Conservation (phyloP, 2,113 vertebrate genomes). For the Coracopsis vasa region DNA sequence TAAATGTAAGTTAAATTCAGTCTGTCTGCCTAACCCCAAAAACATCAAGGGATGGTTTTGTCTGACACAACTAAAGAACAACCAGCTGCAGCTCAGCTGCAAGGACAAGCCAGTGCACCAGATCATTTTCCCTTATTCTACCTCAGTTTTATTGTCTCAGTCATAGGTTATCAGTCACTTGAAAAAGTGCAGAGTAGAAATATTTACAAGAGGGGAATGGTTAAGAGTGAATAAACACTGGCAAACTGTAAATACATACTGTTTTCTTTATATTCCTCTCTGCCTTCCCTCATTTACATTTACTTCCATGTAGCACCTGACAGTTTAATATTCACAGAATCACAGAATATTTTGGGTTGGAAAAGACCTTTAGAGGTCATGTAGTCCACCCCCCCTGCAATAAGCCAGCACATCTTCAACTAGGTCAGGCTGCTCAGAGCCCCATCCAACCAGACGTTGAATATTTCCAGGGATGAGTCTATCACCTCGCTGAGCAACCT, state of each 20-base stretch:
- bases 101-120: not conserved
- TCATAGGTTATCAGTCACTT: not conserved
- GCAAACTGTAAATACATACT: not conserved
- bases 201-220: not conserved
- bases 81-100: not conserved
- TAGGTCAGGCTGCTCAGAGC: not conserved
- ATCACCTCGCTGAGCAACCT: not conserved
- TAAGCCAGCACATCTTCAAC: not conserved
- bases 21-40: not conserved
- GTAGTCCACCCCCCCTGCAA: not conserved
- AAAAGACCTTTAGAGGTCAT: not conserved
- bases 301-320: not conserved
- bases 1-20: not conserved
- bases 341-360: not conserved
- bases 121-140: not conserved
- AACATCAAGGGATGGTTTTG: not conserved
- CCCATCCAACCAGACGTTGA: not conserved
- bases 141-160: not conserved
- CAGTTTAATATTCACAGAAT: not conserved
- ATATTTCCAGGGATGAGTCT: not conserved
- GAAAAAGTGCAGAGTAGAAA: not conserved
- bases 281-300: not conserved
- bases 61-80: not conserved
- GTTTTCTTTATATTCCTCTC: not conserved
- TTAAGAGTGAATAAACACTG: not conserved